Base-by-base conservation (phyloP, 1,140 invertebrate species). In the Aleiodes sp. region DNA sequence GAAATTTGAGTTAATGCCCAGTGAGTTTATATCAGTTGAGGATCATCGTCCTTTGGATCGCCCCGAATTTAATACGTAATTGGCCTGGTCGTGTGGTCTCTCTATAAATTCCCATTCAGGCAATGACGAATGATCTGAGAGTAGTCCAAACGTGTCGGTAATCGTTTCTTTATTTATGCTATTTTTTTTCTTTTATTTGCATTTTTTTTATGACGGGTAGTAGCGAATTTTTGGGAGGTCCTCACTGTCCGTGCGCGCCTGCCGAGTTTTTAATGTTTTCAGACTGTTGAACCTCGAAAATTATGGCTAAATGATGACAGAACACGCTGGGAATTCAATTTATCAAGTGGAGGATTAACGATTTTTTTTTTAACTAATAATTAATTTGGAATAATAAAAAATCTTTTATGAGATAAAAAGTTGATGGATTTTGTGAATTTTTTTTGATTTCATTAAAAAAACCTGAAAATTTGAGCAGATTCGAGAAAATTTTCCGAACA, bases 41-140 rank as follows among this genome's bases (percentile, higher is more conserved):
- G 46, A 28, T 59, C 26, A 59, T 59, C 56, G 56, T 59, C 24
- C 28, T 59, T 41, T 37, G 68, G 69, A 67, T 75, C 72, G 65
- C 72, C 66, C 57, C n/a, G 14, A 29, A 68, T 69, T 69, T 65
- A 46, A 63, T n/a, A 70, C 68, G 57, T 78, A 77, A 78, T 78
- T 78, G 76, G 75, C 73, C 72, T 52, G 76, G 75, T 77, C 74
- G 69, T 16, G 63, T 64, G 75, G 14, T 43, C 46, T 10, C 10
- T 33, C 31, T 7, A 33, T 9, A 21, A 9, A 31, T n/a, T 29
- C 9, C n/a, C 26, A 77, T 75, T 74, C 70, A n/a, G 72, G 70
- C 73, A 72, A 76, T 77, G 76, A 75, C 74, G 74, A 75, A 77
- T 76, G 72, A 75, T 76, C 70, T 52, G 29, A 19, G 74, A 70